Base-by-base conservation (phyloP, 1,140 invertebrate species). In the Ceratosolen fusciceps region DNA sequence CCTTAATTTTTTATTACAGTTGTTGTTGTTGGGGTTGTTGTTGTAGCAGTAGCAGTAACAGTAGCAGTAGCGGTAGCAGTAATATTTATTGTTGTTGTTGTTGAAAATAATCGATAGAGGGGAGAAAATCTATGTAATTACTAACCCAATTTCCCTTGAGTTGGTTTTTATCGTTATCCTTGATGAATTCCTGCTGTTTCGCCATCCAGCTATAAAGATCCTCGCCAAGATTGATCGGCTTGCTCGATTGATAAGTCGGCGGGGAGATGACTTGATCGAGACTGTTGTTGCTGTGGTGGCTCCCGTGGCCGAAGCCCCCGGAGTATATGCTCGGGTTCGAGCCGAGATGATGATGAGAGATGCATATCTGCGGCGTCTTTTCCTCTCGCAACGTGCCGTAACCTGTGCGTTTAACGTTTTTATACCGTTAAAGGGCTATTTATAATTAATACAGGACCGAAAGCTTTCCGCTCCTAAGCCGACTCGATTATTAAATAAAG, bases 191-290 rank as follows among this genome's bases (percentile, higher is more conserved):
- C 86, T 98, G 96, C 83, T 98, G 97, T 84, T 96, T 96, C 0
- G 96, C 95, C 97, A 98, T 98, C 97, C 97, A 98, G 80, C 95
- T 96, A 86, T 98, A 98, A 49, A 98, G 90, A 90, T 97, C 96
- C 87, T 98, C 96, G n/a, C 93, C 93, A 9, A 92, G 83, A 81
- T 87, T 90, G 7, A 87, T 73, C 0, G 85, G 85, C 68, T 88
- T 86, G 29, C 82, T 86, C 0, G 87, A 85, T 60, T 89, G 84
- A 82, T 89, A 86, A 81, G 84, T 86, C 4, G 87, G 87, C 12
- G 89, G 87, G 24, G 89, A 88, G 14, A 85, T 88, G 1, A 89
- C 80, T 72, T 89, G 85, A 68, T 92, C 90, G 47, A 91, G 83
- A 77, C 90, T 91, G 4, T 83, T 87, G 37, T 86, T 88, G 34